A percentile compares a stretch with the other conserved stretches of the same genome.
Conservation (phyloP, 2,888 invertebrate species). For the Mythimna albipuncta region DNA sequence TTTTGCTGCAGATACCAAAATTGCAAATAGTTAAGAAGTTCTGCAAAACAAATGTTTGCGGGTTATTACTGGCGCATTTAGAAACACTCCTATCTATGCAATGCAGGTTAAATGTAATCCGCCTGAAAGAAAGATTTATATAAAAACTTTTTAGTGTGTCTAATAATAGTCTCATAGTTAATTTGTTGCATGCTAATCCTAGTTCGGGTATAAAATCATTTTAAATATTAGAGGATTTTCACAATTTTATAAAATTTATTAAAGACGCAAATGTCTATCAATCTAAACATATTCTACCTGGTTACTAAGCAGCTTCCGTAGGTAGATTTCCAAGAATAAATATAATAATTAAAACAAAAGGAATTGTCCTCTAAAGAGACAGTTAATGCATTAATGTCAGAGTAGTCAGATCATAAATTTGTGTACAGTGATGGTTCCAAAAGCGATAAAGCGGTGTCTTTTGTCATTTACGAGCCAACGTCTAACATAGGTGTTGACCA, state of each 20-base stretch:
- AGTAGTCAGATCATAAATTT: not conserved
- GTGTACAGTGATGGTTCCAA: not conserved
- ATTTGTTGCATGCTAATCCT: not conserved
- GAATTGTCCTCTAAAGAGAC: not conserved
- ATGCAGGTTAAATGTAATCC: too few relatives aligned
- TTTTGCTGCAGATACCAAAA: not conserved
- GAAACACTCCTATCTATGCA: not conserved
- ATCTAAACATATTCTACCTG: too few relatives aligned
- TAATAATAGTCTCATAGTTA: not conserved
- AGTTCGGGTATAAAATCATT: not conserved
- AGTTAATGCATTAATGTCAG: not conserved
- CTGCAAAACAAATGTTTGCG: not conserved
- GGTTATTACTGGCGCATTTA: not conserved
- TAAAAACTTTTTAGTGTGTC: not conserved
- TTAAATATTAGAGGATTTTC: not conserved
- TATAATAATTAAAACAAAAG: slow-evolving; percentile 1
- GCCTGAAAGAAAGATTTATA: too few relatives aligned
- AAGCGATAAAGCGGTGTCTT: too few relatives aligned
- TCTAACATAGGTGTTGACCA: too few relatives aligned
- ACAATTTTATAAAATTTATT: not conserved
- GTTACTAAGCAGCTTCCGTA: not conserved
- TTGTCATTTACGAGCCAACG: not conserved
- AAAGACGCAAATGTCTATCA: too few relatives aligned
- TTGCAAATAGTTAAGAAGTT: not conserved
- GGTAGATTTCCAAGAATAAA: not conserved